Evolutionary conservation across 2,888 invertebrate genomes (phyloP).

Genomic region (Laspeyria flexula): DNA sequence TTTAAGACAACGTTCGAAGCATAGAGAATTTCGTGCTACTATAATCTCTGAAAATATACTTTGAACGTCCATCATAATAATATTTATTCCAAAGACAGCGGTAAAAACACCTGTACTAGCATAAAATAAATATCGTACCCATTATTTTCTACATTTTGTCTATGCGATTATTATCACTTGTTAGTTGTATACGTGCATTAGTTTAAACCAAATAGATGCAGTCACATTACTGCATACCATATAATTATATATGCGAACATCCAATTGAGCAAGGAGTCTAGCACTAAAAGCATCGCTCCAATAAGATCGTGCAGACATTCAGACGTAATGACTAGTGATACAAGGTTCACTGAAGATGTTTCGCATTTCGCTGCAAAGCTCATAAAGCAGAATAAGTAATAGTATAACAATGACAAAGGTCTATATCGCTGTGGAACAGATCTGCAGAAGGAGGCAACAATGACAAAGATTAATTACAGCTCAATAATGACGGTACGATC

Average conservation of each 20-base stretch:
- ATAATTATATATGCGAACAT: slow-evolving; percentile 4
- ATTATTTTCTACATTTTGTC: no score
- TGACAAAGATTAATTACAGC: slow-evolving; percentile 78
- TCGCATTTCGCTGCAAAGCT: slow-evolving; percentile 34
- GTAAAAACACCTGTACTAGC: no score
- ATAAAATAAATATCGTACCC: no score
- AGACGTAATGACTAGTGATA: slow-evolving; percentile 16
- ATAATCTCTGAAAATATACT: no score
- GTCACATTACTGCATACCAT: slow-evolving; percentile 1
- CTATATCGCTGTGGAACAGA: slow-evolving; percentile 56
- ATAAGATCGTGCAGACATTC: slow-evolving; percentile 13
- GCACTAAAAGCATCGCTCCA: slow-evolving; percentile 16
- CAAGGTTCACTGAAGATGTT: slow-evolving; percentile 29
- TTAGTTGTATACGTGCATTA: no score
- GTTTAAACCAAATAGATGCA: not conserved
- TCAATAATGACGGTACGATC: slow-evolving; percentile 72
- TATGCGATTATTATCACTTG: no score
- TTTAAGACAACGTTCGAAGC: no score
- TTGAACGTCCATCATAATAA: no score
- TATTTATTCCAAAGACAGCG: no score
- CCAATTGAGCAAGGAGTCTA: slow-evolving; percentile 13
- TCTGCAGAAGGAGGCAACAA: slow-evolving; percentile 68
- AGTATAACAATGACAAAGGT: slow-evolving; percentile 50
- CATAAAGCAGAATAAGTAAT: slow-evolving; percentile 45
- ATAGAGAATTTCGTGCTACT: no score